Percentiles rank a stretch among this genome's conserved stretches.
Conservation (phyloP, 2,888 invertebrate species). For the Drosophila parthenogenetica region DNA sequence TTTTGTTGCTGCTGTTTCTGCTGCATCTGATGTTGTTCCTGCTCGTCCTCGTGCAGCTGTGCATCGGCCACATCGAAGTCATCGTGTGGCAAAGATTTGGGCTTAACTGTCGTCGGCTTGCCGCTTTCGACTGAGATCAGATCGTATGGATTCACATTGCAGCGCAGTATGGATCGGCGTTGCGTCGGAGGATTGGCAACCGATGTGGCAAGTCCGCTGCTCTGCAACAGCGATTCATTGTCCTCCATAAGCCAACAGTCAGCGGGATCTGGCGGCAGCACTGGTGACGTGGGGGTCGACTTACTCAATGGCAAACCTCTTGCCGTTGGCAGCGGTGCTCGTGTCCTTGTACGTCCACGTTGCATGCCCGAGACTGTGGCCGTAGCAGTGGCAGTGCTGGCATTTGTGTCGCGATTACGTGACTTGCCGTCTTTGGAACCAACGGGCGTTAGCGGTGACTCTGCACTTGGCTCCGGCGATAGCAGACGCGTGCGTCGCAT, state of each 20-base stretch:
- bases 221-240: slow-evolving; percentile 66
- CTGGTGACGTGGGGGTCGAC: slow-evolving; percentile 14
- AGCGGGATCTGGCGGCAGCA: slow-evolving; percentile 55
- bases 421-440: slow-evolving; percentile 70
- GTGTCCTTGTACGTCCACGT: slow-evolving; percentile 86
- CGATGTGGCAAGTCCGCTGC: slow-evolving; percentile 50
- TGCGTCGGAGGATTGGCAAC: slow-evolving; percentile 11
- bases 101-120: slow-evolving; percentile 38
- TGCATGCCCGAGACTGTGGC: slow-evolving; percentile 80
- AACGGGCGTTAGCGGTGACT: slow-evolving; percentile 6
- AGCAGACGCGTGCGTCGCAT: slow-evolving; percentile 91
- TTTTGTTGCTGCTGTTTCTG: slow-evolving; percentile 29
- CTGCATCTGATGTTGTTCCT: slow-evolving; percentile 32
- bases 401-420: slow-evolving; percentile 71
- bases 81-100: slow-evolving; percentile 80
- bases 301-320: slow-evolving; percentile 13
- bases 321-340: slow-evolving; percentile 84
- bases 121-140: slow-evolving; percentile 87
- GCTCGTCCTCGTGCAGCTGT: slow-evolving; percentile 78
- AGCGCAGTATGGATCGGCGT: slow-evolving; percentile 92
- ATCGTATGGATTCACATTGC: slow-evolving; percentile 94
- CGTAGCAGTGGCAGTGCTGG: slow-evolving; percentile 71
- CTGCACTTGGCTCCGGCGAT: slow-evolving; percentile 86
- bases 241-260: slow-evolving; percentile 83
- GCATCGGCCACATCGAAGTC: slow-evolving; percentile 85